Evolutionary conservation across 2,888 invertebrate species (phyloP).

Genomic region (Drosophila ezoana): DNA sequence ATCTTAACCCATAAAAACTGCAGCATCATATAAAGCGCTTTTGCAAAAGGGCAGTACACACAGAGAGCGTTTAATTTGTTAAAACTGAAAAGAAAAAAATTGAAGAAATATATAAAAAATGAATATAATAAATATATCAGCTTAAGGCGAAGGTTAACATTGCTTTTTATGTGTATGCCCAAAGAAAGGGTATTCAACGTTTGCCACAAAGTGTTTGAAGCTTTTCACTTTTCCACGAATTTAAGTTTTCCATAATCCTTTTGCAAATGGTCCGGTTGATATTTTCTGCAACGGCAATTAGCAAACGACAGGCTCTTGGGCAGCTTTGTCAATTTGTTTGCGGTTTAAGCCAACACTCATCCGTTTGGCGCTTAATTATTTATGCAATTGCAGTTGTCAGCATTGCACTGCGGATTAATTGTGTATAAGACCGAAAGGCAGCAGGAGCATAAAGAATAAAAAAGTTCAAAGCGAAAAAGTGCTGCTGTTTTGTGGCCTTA

Average conservation of each 20-base stretch:
- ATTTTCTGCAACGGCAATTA: constrained; percentile 11
- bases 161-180: too few species aligned
- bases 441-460: neutral
- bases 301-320: neutral
- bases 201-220: too few species aligned
- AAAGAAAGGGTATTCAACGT: too few species aligned
- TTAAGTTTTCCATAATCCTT: neutral
- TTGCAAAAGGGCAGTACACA: constrained; percentile 2
- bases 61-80: too few species aligned
- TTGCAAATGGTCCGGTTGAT: neutral
- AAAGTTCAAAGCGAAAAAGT: constrained; percentile 5
- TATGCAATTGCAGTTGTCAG: constrained; percentile 56
- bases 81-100: too few species aligned
- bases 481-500: constrained; percentile 56
- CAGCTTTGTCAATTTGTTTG: constrained; percentile 10
- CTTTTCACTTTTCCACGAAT: too few species aligned
- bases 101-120: too few species aligned
- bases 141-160: too few species aligned
- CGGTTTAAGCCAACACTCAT: constrained; percentile 22
- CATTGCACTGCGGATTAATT: constrained; percentile 56
- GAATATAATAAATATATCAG: too few species aligned
- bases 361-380: constrained; percentile 36
- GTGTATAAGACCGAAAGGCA: constrained; percentile 32
- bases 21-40: constrained; percentile 26
- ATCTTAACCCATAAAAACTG: constrained; percentile 45